Evolutionary conservation across 2,797 vertebrate genomes (phyloP).

Genomic region (Hydrocynus forskahlii): DNA sequence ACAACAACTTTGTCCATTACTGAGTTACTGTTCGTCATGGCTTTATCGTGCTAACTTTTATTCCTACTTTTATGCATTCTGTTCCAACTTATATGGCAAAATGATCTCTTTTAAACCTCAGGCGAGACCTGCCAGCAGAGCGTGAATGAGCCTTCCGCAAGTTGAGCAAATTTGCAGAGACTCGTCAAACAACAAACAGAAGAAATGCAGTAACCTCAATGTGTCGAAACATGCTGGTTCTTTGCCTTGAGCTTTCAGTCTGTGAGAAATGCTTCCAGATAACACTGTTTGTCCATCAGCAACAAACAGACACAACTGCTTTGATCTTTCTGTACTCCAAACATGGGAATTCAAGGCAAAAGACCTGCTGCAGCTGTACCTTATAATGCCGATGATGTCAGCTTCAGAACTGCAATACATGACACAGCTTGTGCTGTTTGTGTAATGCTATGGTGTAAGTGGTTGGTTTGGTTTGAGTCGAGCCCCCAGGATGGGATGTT

Average conservation of each 20-base stretch:
- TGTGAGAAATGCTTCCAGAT: not conserved
- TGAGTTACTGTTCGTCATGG: not conserved
- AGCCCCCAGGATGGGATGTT: slow-evolving; percentile 36
- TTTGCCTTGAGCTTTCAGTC: slow-evolving; percentile 12
- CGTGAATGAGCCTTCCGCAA: slow-evolving; percentile 60
- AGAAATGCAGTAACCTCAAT: slow-evolving; percentile 59
- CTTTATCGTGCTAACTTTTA: not conserved
- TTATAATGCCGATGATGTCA: slow-evolving; percentile 24
- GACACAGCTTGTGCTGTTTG: slow-evolving; percentile 47
- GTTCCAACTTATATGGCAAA: not conserved
- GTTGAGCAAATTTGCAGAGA: slow-evolving; percentile 62
- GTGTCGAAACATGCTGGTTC: slow-evolving; percentile 9
- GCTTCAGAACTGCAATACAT: slow-evolving; percentile 6
- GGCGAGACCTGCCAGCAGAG: slow-evolving; percentile 45
- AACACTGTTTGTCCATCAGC: not conserved
- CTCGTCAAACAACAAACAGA: slow-evolving; percentile 44
- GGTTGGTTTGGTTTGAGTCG: not conserved
- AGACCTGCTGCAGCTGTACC: not conserved
- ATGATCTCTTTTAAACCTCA: not conserved
- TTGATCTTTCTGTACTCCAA: slow-evolving; percentile 7
- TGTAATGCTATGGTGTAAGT: slow-evolving; percentile 5
- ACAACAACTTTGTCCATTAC: too few species aligned
- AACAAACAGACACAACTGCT: slow-evolving; percentile 7
- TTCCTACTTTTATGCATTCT: not conserved
- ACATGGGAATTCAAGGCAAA: not conserved